These are phyloP conservation scores for Drosophila kurseongensis DNA, from an alignment of 1,140 invertebrate genomes.

Conservation along the genomic window DNA sequence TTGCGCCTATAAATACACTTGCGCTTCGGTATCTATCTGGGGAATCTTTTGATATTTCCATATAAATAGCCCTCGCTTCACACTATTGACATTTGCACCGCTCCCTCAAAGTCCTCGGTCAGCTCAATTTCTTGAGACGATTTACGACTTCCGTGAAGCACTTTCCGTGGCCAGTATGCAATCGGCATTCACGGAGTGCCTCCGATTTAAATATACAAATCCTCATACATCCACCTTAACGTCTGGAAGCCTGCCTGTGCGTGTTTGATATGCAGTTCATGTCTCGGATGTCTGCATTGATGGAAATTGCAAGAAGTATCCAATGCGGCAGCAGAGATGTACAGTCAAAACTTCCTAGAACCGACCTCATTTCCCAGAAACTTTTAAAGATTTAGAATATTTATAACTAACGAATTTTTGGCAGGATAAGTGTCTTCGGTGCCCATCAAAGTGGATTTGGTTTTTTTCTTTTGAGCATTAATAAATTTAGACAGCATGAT, in stretches of 20 bases:
- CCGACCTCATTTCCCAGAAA: not conserved
- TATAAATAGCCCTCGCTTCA: conserved; percentile 52
- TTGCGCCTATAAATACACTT: conserved; percentile 48
- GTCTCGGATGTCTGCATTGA: conserved; percentile 63
- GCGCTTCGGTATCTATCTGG: conserved; percentile 20
- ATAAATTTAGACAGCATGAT: no score
- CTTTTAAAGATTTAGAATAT: no score
- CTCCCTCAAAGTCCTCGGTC: conserved; percentile 35
- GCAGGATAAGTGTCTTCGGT: no score
- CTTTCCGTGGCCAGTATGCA: conserved; percentile 66
- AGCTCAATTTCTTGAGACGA: conserved; percentile 60
- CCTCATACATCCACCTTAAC: conserved; percentile 17
- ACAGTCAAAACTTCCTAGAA: conserved; percentile 8
- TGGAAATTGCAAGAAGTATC: conserved; percentile 47
- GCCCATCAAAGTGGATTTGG: no score
- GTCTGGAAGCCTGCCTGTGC: conserved; percentile 16
- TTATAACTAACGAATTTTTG: no score
- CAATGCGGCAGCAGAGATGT: conserved; percentile 5
- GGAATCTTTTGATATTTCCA: conserved; percentile 57
- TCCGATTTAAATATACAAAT: conserved; percentile 69
- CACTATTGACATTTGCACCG: conserved; percentile 63
- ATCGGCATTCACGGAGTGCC: conserved; percentile 71
- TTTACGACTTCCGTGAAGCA: conserved; percentile 78
- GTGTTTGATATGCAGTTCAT: conserved; percentile 71
- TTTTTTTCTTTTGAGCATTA: no score